phyloP scores from a whole-genome alignment of 2,113 vertebrate genomes.

The Neoarius graeffei region DNA sequence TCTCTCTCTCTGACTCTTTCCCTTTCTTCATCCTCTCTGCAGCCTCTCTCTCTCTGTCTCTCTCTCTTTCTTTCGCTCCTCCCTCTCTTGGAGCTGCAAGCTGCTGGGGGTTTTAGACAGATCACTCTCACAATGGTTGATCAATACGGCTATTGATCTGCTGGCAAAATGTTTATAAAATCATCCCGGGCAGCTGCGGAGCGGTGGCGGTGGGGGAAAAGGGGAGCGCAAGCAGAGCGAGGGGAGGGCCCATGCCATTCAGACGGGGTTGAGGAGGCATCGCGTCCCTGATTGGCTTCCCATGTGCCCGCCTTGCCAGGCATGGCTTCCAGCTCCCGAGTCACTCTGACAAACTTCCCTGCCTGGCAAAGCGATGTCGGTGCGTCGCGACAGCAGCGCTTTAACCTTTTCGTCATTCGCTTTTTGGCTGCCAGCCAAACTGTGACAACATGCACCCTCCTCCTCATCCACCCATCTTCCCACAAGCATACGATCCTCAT shows the following conservation, averaged over 20 bases:
- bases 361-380: slow-evolving; percentile 50
- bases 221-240: slow-evolving; percentile 63
- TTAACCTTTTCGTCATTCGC: slow-evolving; percentile 59
- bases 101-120: slow-evolving; percentile 80
- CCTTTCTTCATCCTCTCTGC: slow-evolving; percentile 77
- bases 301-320: slow-evolving; percentile 66
- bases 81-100: slow-evolving; percentile 80
- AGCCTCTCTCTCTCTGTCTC: slow-evolving; percentile 72
- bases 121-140: slow-evolving; percentile 85
- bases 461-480: slow-evolving; percentile 40
- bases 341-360: slow-evolving; percentile 62
- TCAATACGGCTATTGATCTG: slow-evolving; percentile 84
- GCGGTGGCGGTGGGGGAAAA: slow-evolving; percentile 48
- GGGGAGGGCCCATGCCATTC: slow-evolving; percentile 68
- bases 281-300: slow-evolving; percentile 67
- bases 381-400: background rate
- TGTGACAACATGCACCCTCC: slow-evolving; percentile 46
- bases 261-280: slow-evolving; percentile 58
- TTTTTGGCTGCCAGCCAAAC: slow-evolving; percentile 62
- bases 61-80: slow-evolving; percentile 69
- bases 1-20: slow-evolving; percentile 66
- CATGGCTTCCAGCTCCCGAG: slow-evolving; percentile 58
- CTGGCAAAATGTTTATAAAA: slow-evolving; percentile 86
- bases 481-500: slow-evolving; percentile 67
- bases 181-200: slow-evolving; percentile 76